Conservation (phyloP, 2,888 invertebrate genomes). For the Perithous albicinctus region DNA sequence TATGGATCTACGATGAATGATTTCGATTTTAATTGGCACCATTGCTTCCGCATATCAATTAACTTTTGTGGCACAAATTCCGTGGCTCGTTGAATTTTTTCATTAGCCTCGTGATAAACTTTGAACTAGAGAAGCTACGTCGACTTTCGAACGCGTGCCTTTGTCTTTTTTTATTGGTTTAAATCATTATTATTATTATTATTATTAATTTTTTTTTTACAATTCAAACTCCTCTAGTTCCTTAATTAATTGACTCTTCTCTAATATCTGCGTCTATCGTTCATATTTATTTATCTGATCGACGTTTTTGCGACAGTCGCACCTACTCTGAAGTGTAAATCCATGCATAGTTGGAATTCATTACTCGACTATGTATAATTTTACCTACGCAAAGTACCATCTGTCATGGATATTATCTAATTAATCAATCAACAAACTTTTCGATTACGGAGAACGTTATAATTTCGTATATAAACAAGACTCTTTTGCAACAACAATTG, state of each 20-base stretch:
- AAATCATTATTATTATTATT: too few relatives aligned
- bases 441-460: constrained; percentile 18
- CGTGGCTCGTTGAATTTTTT: constrained; percentile 26
- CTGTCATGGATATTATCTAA: constrained; percentile 52
- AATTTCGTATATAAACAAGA: constrained; percentile 52
- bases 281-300: constrained; percentile 27
- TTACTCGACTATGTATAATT: constrained; percentile 51
- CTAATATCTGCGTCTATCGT: constrained; percentile 31
- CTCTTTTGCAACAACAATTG: constrained; percentile 50
- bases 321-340: constrained; percentile 54
- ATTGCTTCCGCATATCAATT: constrained; percentile 45
- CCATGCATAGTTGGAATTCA: constrained; percentile 48
- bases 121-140: constrained; percentile 33
- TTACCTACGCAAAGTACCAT: constrained; percentile 55
- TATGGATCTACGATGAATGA: constrained; percentile 14
- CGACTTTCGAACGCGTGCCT: constrained; percentile 7
- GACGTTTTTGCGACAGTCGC: constrained; percentile 26
- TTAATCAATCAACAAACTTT: constrained; percentile 37
- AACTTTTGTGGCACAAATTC: constrained; percentile 59
- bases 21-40: constrained; percentile 61
- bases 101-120: constrained; percentile 8
- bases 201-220: constrained; percentile 9
- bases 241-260: constrained; percentile 53
- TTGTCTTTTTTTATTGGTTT: too few relatives aligned
- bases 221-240: constrained; percentile 16